Base-by-base conservation (phyloP, 2,797 vertebrate genomes). In the Sebastiscus albofasciatus region DNA sequence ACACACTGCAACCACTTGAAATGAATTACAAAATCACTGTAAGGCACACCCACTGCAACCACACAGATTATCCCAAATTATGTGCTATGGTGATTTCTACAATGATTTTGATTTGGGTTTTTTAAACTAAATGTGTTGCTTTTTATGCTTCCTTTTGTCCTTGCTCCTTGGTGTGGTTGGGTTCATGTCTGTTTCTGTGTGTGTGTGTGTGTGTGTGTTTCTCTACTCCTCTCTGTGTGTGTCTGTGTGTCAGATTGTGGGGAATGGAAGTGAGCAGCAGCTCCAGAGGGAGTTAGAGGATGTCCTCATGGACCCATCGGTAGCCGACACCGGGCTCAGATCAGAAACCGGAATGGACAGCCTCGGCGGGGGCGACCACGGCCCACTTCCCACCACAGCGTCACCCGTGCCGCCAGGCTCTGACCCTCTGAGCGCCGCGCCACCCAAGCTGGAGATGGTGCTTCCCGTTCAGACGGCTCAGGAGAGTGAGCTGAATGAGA, bases 251-350 rank as follows among this genome's bases (percentile, higher is more conserved):
- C 90, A 99, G 98, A 99, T 99, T 83, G 97, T 99, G 92, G 99
- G 99, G 74, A 99, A 99, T 97, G 99, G 99, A 87, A 99, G 98
- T 75, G 98, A 99, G 79, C 98, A 99, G 95, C 97, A 99, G 93
- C 96, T 99, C 74, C 97, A 96, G 93, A 96, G 95, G 86, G 99
- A 99, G 86, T 95, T 99, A 27, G 99, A 98, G 75, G 99, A 99
- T 89, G 97, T 99, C 84, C 96, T 99, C 87, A 99, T 99, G 98
- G 99, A 99, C 86, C 97, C 98, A 5, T 98, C 97, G 4, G 77
- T 97, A 88, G 96, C 97, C 12, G 96, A 96, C 77, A 62, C 86
- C 8, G 96, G 96, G 49, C 93, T 92, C 77, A 93, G 85, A 73
- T 94, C 69, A 90, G 94, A 79, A 72, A 68, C 31, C 0, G 75